Evolutionary conservation across 1,140 invertebrate species (phyloP).

Genomic region (Drosophila willistoni): DNA sequence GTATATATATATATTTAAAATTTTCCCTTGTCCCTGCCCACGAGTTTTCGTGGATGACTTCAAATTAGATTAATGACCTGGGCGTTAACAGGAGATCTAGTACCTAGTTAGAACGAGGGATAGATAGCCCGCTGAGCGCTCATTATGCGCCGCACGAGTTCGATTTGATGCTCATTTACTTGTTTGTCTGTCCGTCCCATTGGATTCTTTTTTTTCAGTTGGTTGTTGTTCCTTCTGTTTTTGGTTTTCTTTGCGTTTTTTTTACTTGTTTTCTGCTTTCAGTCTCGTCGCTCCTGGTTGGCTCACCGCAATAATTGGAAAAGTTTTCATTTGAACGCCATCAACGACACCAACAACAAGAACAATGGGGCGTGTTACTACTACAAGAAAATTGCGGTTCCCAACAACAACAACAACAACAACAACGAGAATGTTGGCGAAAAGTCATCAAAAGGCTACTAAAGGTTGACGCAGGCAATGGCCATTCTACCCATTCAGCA

Average conservation of each 20-base stretch:
- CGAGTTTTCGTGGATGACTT: constrained; percentile 12
- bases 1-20: constrained; percentile 36
- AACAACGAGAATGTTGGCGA: constrained; percentile 43
- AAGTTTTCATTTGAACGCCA: constrained; percentile 81
- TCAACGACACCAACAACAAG: constrained; percentile 77
- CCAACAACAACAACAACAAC: constrained; percentile 47
- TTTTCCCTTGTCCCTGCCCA: not conserved
- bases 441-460: constrained; percentile 81
- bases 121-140: constrained; percentile 35
- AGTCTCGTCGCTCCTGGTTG: constrained; percentile 30
- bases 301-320: constrained; percentile 79
- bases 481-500: constrained; percentile 36
- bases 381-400: constrained; percentile 68
- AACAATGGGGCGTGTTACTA: constrained; percentile 72
- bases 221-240: constrained; percentile 13
- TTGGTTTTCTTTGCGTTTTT: constrained; percentile 3
- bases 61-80: constrained; percentile 76
- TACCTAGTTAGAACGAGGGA: constrained; percentile 1
- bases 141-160: constrained; percentile 79
- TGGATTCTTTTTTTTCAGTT: constrained; percentile 45
- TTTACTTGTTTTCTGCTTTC: constrained; percentile 26
- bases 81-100: constrained; percentile 27
- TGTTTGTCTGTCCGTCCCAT: constrained; percentile 67
- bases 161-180: constrained; percentile 80
- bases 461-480: constrained; percentile 77